These are phyloP conservation scores for Wiebesia pumilae DNA, from an alignment of 1,140 invertebrate species.

Conservation along the genomic window DNA sequence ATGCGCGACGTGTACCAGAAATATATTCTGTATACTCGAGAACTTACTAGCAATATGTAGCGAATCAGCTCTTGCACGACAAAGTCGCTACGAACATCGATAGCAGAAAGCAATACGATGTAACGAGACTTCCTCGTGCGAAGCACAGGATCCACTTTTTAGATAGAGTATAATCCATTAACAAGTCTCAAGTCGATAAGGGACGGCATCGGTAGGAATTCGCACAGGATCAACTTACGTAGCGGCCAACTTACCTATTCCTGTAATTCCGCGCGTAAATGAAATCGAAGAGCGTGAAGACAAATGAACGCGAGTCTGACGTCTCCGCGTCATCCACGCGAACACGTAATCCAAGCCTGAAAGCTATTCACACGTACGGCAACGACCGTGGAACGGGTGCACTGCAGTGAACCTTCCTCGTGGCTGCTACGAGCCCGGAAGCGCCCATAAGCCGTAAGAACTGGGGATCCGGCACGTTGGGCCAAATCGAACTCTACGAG, in stretches of 20 bases:
- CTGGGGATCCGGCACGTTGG: slow-evolving; percentile 40
- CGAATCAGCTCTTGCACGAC: no score
- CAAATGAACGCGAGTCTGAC: neutral
- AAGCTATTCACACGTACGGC: slow-evolving; percentile 48
- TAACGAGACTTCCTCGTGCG: no score
- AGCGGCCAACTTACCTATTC: neutral
- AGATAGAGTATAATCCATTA: no score
- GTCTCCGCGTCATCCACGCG: neutral
- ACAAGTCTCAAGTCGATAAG: no score
- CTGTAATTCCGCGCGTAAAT: slow-evolving; percentile 14
- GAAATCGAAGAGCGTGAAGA: neutral
- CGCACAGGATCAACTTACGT: no score
- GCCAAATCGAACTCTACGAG: slow-evolving; percentile 43
- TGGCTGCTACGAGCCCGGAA: neutral
- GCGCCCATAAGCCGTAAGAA: slow-evolving; percentile 46
- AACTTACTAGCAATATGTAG: no score
- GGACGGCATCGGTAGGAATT: no score
- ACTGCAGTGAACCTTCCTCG: neutral
- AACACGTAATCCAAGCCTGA: slow-evolving; percentile 44
- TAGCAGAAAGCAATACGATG: no score
- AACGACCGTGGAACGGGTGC: neutral
- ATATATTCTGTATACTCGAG: no score
- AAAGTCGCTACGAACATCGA: no score
- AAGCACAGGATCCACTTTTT: no score
- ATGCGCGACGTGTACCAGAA: no score